These are phyloP conservation scores for Caenorhabditis wallacei DNA, from an alignment of 2,888 invertebrate species.

Conservation along the genomic window DNA sequence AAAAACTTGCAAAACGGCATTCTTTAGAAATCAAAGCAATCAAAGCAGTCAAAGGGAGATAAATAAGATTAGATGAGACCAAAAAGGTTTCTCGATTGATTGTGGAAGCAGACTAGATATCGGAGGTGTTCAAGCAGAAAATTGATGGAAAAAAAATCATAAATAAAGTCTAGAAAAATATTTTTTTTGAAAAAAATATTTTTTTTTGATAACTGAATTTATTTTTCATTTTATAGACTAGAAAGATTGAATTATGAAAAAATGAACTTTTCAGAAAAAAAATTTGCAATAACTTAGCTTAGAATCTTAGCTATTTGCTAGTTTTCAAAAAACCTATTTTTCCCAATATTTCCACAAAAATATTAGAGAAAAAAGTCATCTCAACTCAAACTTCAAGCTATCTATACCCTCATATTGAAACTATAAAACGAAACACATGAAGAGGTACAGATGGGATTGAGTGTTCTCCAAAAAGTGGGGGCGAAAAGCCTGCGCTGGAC, in stretches of 20 bases:
- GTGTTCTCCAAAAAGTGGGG: slow-evolving; percentile 49
- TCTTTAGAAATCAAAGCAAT: slow-evolving; percentile 22
- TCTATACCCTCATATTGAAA: background rate
- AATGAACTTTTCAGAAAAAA: no score
- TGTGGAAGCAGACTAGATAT: slow-evolving; percentile 26
- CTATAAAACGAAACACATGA: background rate
- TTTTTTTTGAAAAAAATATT: background rate
- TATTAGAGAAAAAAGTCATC: no score
- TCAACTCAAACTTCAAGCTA: no score
- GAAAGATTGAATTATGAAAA: no score
- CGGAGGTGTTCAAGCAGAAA: slow-evolving; percentile 10
- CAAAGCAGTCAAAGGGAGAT: no score
- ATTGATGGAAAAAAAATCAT: background rate
- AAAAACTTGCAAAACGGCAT: slow-evolving; percentile 12
- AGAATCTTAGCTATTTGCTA: no score
- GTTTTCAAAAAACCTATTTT: no score
- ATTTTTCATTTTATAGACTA: no score
- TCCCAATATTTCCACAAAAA: no score
- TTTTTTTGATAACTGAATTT: no score
- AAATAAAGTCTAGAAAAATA: background rate
- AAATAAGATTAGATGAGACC: slow-evolving; percentile 9
- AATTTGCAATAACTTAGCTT: no score
- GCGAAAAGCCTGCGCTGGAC: slow-evolving; percentile 48
- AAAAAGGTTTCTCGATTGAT: slow-evolving; percentile 40
- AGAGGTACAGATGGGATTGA: slow-evolving; percentile 49